Conservation (phyloP, 2,797 vertebrate species). For the Sciaenops ocellatus region DNA sequence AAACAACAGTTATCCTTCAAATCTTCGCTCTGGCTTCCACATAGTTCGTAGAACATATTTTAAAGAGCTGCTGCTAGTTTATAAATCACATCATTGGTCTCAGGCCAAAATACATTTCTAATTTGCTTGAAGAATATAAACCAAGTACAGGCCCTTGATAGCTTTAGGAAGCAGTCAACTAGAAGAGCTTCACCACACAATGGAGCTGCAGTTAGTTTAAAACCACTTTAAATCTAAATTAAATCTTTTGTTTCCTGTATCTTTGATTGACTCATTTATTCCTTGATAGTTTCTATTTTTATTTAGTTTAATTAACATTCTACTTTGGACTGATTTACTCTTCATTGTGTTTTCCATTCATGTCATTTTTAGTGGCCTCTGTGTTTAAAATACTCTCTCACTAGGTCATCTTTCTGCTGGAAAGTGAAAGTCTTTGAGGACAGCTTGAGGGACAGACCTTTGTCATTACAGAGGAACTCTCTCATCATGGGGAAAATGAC, state of each 20-base stretch:
- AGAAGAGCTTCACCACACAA: not conserved
- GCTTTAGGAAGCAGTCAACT: constrained; percentile 13
- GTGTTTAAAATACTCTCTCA: constrained; percentile 12
- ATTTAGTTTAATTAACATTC: not conserved
- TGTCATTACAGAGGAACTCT: constrained; percentile 48
- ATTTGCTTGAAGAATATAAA: constrained; percentile 15
- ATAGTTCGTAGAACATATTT: constrained; percentile 3
- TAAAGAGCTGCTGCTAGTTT: constrained; percentile 13
- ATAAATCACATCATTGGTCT: not conserved
- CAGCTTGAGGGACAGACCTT: constrained; percentile 31
- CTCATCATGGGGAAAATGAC: constrained; percentile 37
- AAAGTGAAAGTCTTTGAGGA: constrained; percentile 32
- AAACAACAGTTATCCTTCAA: not conserved
- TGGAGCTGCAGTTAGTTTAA: not conserved
- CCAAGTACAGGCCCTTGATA: not conserved
- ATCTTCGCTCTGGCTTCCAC: not conserved
- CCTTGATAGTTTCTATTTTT: not conserved
- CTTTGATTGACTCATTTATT: not conserved
- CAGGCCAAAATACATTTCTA: constrained; percentile 17
- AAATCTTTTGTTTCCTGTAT: not conserved
- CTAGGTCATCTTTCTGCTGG: constrained; percentile 22
- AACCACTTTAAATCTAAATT: not conserved
- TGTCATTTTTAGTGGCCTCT: not conserved
- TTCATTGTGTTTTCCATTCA: not conserved
- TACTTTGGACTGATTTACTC: not conserved